Conservation (phyloP, 2,888 invertebrate genomes). For the Drosophila anomelani region DNA sequence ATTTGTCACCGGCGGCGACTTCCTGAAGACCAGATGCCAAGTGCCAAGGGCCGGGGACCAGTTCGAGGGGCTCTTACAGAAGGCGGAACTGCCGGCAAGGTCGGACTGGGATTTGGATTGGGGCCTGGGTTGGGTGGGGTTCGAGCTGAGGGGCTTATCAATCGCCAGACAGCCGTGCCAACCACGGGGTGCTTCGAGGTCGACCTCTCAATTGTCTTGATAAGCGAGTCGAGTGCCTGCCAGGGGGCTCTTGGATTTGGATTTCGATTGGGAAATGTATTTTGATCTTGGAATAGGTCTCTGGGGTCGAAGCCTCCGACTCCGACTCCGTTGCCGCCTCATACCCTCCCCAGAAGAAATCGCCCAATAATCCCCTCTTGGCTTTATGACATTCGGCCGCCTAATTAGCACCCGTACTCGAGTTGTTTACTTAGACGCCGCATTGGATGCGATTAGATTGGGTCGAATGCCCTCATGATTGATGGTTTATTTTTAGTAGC, state of each 20-base stretch:
- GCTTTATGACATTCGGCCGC: conserved; percentile 33
- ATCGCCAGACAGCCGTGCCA: conserved; percentile 47
- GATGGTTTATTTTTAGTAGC: conserved; percentile 73
- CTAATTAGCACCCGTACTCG: conserved; percentile 45
- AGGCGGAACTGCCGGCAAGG: conserved; percentile 62
- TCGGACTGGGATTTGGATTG: conserved; percentile 1
- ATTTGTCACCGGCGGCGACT: conserved; percentile 50
- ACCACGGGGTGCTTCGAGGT: conserved; percentile 55
- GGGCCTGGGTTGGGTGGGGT: conserved; percentile 5
- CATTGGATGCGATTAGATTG: conserved; percentile 70
- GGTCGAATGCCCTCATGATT: conserved; percentile 62
- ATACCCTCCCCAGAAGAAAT: conserved; percentile 7
- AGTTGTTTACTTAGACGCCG: conserved; percentile 77
- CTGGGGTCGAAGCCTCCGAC: conserved; percentile 6
- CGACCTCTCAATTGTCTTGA: conserved; percentile 64
- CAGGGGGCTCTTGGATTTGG: conserved; percentile 10
- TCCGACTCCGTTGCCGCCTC: not conserved
- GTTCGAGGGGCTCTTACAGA: conserved; percentile 52
- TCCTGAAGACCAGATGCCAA: conserved; percentile 52
- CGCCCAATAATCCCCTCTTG: conserved; percentile 8
- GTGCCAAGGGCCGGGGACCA: conserved; percentile 51
- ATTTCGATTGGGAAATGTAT: not conserved
- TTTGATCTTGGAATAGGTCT: conserved; percentile 8
- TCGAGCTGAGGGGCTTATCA: conserved; percentile 34
- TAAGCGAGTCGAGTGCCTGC: conserved; percentile 26